Evolutionary conservation across 2,113 vertebrate species (phyloP).

Genomic region (Pyrgilauda ruficollis): DNA sequence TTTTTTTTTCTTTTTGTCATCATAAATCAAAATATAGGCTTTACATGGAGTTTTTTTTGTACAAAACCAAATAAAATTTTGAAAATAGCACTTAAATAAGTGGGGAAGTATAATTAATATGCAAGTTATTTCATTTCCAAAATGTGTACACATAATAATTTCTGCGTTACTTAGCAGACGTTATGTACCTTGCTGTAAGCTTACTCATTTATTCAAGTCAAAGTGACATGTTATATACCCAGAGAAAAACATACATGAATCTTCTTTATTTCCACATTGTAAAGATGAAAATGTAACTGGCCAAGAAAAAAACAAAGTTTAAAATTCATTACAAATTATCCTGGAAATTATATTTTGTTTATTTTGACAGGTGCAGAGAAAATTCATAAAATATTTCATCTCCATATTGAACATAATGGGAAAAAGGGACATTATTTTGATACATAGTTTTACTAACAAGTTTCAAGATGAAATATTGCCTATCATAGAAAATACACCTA

Average conservation of each 20-base stretch:
- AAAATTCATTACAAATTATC: slow-evolving; percentile 49
- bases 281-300: neutral
- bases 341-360: slow-evolving; percentile 42
- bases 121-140: neutral
- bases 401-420: slow-evolving; percentile 5
- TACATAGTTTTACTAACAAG: slow-evolving; percentile 28
- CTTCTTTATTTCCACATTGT: neutral
- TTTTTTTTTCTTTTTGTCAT: neutral
- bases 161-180: neutral
- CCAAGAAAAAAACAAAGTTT: neutral
- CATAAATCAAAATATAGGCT: neutral
- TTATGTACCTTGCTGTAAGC: neutral
- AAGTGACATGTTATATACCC: neutral
- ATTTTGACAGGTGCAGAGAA: slow-evolving; percentile 38
- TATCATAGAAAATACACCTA: slow-evolving; percentile 32
- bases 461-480: slow-evolving; percentile 50
- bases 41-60: neutral
- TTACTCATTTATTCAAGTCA: neutral
- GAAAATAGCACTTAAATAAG: neutral
- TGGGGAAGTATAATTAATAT: neutral
- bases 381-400: slow-evolving; percentile 30
- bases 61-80: neutral
- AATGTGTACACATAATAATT: neutral
- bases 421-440: slow-evolving; percentile 44
- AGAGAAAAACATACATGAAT: neutral